Percentiles rank a stretch among this genome's conserved stretches.
Evolutionary conservation across 2,113 vertebrate species (phyloP).

Genomic region (Myotis brandtii): DNA sequence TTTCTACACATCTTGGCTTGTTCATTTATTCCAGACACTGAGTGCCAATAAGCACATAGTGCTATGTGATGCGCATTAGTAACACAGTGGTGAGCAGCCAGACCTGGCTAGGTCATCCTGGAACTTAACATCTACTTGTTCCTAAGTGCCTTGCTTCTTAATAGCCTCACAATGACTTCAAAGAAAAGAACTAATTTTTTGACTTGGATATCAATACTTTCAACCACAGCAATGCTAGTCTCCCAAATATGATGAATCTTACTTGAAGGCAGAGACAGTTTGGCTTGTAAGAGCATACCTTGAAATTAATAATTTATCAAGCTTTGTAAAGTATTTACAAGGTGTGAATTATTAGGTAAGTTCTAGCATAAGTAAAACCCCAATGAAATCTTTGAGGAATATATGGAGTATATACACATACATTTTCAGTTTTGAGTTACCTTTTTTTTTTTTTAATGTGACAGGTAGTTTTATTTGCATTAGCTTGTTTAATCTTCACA

Average conservation of each 20-base stretch:
- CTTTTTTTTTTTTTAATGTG: not conserved
- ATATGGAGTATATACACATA: not conserved
- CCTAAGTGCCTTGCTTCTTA: not conserved
- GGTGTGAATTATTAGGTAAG: not conserved
- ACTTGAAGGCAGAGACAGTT: not conserved
- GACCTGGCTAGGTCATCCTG: not conserved
- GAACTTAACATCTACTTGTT: not conserved
- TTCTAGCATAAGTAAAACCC: not conserved
- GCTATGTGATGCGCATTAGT: not conserved
- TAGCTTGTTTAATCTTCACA: too few species aligned
- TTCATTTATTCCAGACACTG: not conserved
- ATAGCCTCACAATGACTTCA: not conserved
- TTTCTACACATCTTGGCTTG: not conserved
- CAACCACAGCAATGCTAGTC: not conserved
- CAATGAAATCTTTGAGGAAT: not conserved
- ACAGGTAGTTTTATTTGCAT: too few species aligned
- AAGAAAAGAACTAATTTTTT: not conserved
- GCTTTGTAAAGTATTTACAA: not conserved
- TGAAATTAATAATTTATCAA: constrained; percentile 33
- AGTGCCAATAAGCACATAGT: not conserved
- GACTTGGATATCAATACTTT: not conserved
- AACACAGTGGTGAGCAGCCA: not conserved
- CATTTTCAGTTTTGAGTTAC: not conserved
- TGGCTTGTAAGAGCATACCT: not conserved
- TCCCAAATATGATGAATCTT: not conserved